Base-by-base conservation (phyloP, 2,113 vertebrate species). In the Hydropotes inermis region DNA sequence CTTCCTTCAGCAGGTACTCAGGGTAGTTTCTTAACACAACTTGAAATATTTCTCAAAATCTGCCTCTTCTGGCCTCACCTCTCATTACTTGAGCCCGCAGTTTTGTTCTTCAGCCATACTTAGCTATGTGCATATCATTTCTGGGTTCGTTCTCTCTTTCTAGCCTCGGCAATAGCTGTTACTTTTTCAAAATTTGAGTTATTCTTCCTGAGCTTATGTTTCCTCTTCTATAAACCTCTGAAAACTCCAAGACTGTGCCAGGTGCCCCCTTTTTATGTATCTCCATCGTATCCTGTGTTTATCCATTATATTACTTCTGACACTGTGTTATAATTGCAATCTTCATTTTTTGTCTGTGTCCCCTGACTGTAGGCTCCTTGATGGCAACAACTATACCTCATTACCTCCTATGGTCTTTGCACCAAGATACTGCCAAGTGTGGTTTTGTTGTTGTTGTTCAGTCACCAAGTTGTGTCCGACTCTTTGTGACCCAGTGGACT, bases 91-190 rank as follows among this genome's bases (percentile, higher is more conserved):
- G 52, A 92, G 43, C 89, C 43, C 50, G 87, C 9, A 54, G 14
- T 92, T 95, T 97, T 96, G 13, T 90, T 94, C 39, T 96, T 52
- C 39, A 82, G 23, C 61, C 30, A 36, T 47, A 84, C 74, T 55
- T 83, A 94, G 50, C 50, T 60, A 87, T 79, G 95, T 88, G 50
- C 50, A 57, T 58, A 57, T 94, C 90, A 85, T 0, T 89, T 27
- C 52, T 87, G 33, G 70, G 11, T 90, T 93, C 13, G 43, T 96
- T 93, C 14, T 87, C 43, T 95, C 50, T 95, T 95, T 36, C 55
- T 94, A 52, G 47, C 25, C 85, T 92, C 91, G 89, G 30, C 7
- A 89, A 39, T 81, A 70, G 57, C 54, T 95, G 39, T 89, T 85
- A 39, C 43, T 95, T 91, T 89, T 67, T 58, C 70, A 82, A 89